Evolutionary conservation across 2,888 invertebrate genomes (phyloP), one percentile per base, ranked within the genome.

Genomic region (Apamea monoglypha): DNA sequence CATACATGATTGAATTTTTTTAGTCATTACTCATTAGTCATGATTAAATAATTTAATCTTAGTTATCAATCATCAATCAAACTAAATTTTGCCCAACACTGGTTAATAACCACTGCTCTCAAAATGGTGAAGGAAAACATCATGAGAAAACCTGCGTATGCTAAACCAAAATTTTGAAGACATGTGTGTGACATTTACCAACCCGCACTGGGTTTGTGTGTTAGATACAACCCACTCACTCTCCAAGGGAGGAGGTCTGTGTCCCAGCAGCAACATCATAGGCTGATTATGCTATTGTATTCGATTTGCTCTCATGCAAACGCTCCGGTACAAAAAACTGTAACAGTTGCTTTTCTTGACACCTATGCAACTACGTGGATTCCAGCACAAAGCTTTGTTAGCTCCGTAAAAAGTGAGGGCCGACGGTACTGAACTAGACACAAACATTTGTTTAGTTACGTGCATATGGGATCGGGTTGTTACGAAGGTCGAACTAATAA

Each of bases 401-500:
- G 61, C 66, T 86, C 32, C 44, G 63, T 74, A 86, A 86, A 84
- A 71, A 59, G 21, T 67, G 44, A 67, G 63, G 59, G 40, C 63
- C 59, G 32, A 29, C n/a, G n/a, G 32, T 63, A 53, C 70, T 69
- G 61, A 53, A 64, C 71, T 69, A 68, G 64, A 78, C 25, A 71
- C 59, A 71, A 69, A 80, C 32, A 87, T 64, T 70, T 84, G 67
- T 76, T 53, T 83, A 74, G 75, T 74, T 61, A 74, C 64, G 63
- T 83, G 63, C 63, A 70, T 67, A 78, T 59, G 70, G 67, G 74
- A 56, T 53, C 71, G 75, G 84, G 77, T 74, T 66, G 63, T 74
- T 50, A 79, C 59, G 73, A 86, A 86, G 74, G 76, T 74, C 66
- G 59, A 67, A 63, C 69, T 75, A 75, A 81, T 78, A 82, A 75